A percentile compares a stretch with the other conserved stretches of the same genome.
Conservation (phyloP, 2,113 vertebrate species). For the Nannospalax galili region DNA sequence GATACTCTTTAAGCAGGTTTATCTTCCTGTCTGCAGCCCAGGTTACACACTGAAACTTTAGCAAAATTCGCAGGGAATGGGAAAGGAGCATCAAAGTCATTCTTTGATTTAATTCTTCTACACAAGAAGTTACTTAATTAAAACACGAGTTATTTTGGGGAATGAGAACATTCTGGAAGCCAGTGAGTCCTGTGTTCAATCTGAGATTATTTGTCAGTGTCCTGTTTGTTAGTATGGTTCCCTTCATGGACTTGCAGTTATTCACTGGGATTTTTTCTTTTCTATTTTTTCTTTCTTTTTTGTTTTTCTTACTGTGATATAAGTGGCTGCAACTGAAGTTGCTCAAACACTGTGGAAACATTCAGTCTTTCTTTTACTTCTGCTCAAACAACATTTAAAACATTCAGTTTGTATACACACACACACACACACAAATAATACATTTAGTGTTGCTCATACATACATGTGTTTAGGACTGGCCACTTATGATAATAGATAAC, state of each 20-base stretch:
- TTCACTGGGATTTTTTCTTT: not conserved
- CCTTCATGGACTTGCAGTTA: not conserved
- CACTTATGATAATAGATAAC: too few relatives aligned
- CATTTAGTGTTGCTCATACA: too few relatives aligned
- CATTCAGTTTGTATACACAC: not conserved
- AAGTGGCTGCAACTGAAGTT: not conserved
- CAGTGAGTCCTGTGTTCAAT: not conserved
- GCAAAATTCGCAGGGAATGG: not conserved
- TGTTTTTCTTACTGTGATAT: not conserved
- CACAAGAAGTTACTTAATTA: too few relatives aligned
- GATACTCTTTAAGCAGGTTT: too few relatives aligned
- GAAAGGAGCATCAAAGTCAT: not conserved
- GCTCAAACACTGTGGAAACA: not conserved
- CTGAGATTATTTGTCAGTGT: not conserved
- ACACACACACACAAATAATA: too few relatives aligned
- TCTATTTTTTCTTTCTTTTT: not conserved
- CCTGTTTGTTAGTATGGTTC: not conserved
- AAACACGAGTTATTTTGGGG: not conserved
- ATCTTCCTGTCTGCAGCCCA: not conserved
- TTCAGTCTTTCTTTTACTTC: not conserved
- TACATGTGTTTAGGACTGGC: too few relatives aligned
- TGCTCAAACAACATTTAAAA: not conserved
- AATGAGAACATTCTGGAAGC: not conserved
- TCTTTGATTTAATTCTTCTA: conserved; percentile 17
- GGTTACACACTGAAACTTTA: not conserved